phyloP scores from a whole-genome alignment of 2,888 invertebrate genomes.

The Tenthredo amoena region DNA sequence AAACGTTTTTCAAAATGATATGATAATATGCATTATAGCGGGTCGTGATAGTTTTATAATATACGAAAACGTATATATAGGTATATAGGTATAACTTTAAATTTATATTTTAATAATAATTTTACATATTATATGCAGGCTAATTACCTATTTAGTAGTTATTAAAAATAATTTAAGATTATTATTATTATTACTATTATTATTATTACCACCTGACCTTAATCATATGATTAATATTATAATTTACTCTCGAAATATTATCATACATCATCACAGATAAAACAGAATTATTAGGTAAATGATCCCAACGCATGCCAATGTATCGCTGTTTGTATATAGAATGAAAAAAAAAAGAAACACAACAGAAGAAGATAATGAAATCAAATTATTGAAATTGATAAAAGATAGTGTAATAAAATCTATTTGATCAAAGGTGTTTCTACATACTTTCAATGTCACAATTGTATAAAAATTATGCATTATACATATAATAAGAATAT shows the following conservation, averaged over 20 bases:
- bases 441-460: neutral
- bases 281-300: neutral
- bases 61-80: conserved; percentile 51
- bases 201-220: conserved; percentile 16
- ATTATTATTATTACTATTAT: conserved; percentile 1
- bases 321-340: conserved; percentile 24
- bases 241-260: conserved; percentile 16
- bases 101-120: conserved; percentile 67
- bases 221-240: conserved; percentile 4
- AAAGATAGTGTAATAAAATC: conserved; percentile 37
- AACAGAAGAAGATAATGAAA: neutral
- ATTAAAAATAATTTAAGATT: conserved; percentile 21
- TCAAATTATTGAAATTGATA: neutral
- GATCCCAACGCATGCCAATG: neutral
- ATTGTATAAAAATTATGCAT: no score
- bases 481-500: neutral
- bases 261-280: neutral
- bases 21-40: conserved; percentile 45
- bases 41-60: conserved; percentile 58
- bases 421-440: neutral
- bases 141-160: conserved; percentile 15
- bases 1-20: conserved; percentile 10
- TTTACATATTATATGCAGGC: conserved; percentile 55
- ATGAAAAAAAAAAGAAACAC: neutral
- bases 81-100: conserved; percentile 55